Evolutionary conservation across 2,113 vertebrate genomes (phyloP).

Genomic region (Menura novaehollandiae): DNA sequence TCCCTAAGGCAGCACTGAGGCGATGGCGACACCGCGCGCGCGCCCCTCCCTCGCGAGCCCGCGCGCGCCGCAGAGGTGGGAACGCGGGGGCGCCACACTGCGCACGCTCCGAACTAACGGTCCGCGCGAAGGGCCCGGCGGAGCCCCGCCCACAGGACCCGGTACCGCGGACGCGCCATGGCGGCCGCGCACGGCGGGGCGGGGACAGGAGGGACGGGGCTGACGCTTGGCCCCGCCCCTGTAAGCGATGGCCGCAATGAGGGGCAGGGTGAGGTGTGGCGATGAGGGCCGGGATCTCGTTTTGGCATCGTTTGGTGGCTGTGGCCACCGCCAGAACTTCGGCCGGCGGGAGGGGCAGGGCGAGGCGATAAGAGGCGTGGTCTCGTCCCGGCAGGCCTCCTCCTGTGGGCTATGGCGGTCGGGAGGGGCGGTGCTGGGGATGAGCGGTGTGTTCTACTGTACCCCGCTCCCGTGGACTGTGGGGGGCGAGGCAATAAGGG

Average conservation of each 20-base stretch:
- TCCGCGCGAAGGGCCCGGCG: not conserved
- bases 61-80: not conserved
- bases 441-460: no score
- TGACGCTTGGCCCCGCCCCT: not conserved
- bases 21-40: fast-evolving
- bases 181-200: no score
- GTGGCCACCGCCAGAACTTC: not conserved
- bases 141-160: not conserved
- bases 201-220: no score
- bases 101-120: not conserved
- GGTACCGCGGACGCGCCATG: not conserved
- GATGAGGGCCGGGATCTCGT: not conserved
- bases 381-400: not conserved
- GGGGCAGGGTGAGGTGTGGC: not conserved
- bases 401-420: no score
- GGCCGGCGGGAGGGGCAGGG: not conserved
- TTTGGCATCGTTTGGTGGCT: not conserved
- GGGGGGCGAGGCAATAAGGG: no score
- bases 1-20: not conserved
- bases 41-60: not conserved
- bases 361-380: not conserved
- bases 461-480: no score
- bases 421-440: no score
- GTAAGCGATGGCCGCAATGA: not conserved
- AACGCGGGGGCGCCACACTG: not conserved